A percentile compares a stretch with the other conserved stretches of the same genome.
phyloP scores from a whole-genome alignment of 2,113 vertebrate species.

The Rhynchomys soricoides region DNA sequence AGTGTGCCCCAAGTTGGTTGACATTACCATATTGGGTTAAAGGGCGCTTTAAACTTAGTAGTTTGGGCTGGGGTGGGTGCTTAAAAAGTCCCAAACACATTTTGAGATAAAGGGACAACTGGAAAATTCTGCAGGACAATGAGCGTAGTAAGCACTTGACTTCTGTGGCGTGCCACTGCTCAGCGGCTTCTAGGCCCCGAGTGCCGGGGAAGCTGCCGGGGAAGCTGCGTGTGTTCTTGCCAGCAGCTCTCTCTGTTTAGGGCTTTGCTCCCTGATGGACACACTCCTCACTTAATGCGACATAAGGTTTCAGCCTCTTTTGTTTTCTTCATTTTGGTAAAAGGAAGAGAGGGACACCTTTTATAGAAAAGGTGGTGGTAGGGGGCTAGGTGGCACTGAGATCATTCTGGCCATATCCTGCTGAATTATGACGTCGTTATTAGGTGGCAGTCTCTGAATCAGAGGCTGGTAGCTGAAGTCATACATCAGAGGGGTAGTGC shows the following conservation, averaged over 20 bases:
- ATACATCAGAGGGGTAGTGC: background rate
- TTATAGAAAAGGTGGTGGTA: background rate
- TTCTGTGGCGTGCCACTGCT: background rate
- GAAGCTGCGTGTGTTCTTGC: background rate
- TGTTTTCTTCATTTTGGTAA: background rate
- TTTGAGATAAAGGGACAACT: background rate
- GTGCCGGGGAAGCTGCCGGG: fast-evolving
- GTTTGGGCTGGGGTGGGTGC: background rate
- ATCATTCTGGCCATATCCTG: background rate
- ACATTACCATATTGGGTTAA: background rate
- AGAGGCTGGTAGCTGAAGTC: background rate
- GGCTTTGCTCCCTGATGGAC: background rate
- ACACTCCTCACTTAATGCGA: background rate
- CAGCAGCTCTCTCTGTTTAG: background rate
- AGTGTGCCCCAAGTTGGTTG: background rate
- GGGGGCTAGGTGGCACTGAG: background rate
- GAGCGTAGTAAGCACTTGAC: background rate
- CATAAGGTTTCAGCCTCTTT: background rate
- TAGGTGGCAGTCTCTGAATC: background rate
- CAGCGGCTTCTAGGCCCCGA: background rate
- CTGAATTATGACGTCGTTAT: background rate
- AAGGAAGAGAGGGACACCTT: background rate
- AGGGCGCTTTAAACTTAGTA: background rate
- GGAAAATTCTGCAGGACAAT: background rate
- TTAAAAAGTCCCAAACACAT: background rate